A percentile compares a stretch with the other conserved stretches of the same genome.
Evolutionary conservation across 2,888 invertebrate genomes (phyloP).

Genomic region (Machimus atricapillus): DNA sequence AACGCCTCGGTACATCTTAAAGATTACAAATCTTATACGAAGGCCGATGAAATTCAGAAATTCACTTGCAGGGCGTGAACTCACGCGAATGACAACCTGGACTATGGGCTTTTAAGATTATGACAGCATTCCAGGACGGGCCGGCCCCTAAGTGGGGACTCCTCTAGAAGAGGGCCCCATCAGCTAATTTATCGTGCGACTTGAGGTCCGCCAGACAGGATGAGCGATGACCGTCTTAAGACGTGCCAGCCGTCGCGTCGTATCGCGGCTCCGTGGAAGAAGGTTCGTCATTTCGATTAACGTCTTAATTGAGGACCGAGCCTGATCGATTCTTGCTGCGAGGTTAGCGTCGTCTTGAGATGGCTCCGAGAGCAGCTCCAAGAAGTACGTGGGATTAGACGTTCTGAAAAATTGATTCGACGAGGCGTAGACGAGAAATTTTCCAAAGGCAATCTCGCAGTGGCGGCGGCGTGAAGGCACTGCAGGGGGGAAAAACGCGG

Average conservation of each 20-base stretch:
- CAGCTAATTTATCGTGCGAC: neutral
- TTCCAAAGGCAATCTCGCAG: neutral
- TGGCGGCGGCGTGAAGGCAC: neutral
- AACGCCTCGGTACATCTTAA: neutral
- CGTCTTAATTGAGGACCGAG: constrained; percentile 7
- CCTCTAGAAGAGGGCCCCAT: neutral
- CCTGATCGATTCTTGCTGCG: neutral
- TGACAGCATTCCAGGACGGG: neutral
- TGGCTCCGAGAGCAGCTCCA: neutral
- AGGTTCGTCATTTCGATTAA: neutral
- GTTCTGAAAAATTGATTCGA: neutral
- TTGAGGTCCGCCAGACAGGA: neutral
- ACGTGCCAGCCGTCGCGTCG: neutral
- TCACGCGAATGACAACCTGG: neutral
- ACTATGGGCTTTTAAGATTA: neutral
- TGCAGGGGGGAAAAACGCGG: neutral
- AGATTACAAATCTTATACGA: neutral
- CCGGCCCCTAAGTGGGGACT: neutral
- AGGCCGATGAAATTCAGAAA: constrained; percentile 3
- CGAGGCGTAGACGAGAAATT: neutral
- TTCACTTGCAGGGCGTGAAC: neutral
- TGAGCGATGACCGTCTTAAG: neutral
- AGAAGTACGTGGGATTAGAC: neutral
- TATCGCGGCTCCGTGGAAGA: neutral
- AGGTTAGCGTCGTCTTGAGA: neutral